Conservation (phyloP, 2,797 vertebrate species). For the Acanthurus lineatus region DNA sequence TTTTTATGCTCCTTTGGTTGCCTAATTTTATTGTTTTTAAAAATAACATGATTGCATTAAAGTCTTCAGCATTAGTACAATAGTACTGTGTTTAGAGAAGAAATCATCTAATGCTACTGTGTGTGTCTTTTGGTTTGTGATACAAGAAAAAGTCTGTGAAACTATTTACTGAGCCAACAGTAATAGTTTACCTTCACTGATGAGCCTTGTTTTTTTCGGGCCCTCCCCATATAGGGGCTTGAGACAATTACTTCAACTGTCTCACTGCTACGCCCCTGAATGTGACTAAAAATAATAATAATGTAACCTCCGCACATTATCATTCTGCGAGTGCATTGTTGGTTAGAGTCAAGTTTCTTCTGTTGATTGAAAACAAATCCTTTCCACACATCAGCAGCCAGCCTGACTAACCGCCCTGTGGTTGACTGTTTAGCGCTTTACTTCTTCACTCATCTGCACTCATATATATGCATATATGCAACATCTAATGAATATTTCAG, state of each 20-base stretch:
- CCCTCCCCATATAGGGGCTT: too few species aligned
- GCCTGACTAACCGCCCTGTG: slow-evolving; percentile 38
- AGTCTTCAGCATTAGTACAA: background rate
- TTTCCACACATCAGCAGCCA: slow-evolving; percentile 32
- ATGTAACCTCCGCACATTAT: slow-evolving; percentile 8
- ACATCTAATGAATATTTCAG: slow-evolving; percentile 74
- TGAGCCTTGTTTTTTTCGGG: too few species aligned
- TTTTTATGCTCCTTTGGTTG: background rate
- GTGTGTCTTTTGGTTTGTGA: background rate
- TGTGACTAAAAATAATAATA: slow-evolving; percentile 4
- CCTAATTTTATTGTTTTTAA: background rate
- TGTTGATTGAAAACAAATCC: slow-evolving; percentile 56
- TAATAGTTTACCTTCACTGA: background rate
- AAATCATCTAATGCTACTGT: background rate
- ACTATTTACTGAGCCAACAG: background rate
- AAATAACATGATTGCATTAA: background rate
- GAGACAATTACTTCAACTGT: background rate
- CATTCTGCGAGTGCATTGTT: slow-evolving; percentile 7
- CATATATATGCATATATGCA: slow-evolving; percentile 64
- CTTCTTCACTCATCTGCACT: slow-evolving; percentile 62
- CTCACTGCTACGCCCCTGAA: background rate
- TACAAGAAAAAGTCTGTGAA: background rate
- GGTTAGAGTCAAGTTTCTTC: slow-evolving; percentile 34
- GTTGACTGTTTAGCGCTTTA: slow-evolving; percentile 55
- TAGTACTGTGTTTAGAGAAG: too few species aligned